Evolutionary conservation across 2,888 invertebrate species (phyloP).

Genomic region (Ophion ellenae): DNA sequence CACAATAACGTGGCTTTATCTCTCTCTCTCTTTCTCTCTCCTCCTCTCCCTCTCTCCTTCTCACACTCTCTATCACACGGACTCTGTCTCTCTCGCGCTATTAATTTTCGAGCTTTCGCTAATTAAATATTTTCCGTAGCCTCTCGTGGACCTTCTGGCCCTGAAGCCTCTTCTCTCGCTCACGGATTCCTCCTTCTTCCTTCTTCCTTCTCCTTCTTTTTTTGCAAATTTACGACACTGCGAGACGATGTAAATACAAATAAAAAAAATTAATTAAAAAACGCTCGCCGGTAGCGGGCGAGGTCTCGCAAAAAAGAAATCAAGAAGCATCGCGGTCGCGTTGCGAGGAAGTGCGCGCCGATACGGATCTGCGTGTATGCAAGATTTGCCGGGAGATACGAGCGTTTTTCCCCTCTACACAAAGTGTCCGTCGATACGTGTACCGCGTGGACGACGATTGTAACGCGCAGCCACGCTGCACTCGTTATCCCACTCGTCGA

Average conservation of each 20-base stretch:
- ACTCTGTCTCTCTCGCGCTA: constrained; percentile 78
- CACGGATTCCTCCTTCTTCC: constrained; percentile 18
- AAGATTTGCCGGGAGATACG: neutral
- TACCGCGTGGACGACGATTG: neutral
- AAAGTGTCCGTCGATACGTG: constrained; percentile 12
- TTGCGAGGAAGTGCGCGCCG: neutral
- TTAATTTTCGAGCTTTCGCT: constrained; percentile 82
- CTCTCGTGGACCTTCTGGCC: constrained; percentile 45
- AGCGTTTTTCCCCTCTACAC: neutral
- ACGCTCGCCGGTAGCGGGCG: neutral
- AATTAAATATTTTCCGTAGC: constrained; percentile 81
- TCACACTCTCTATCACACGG: too few relatives aligned
- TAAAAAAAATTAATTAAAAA: constrained; percentile 11
- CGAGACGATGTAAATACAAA: constrained; percentile 19
- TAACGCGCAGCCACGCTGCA: neutral
- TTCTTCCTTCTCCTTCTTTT: constrained; percentile 13
- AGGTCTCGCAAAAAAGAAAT: neutral
- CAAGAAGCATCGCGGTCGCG: neutral
- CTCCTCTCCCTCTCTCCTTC: constrained; percentile 17
- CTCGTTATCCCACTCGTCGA: constrained; percentile 57
- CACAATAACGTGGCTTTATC: constrained; percentile 60
- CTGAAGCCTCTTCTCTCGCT: constrained; percentile 34
- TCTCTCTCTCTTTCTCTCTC: constrained; percentile 75
- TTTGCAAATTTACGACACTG: constrained; percentile 37
- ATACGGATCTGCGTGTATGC: neutral